These are phyloP conservation scores for Saguinus midas DNA, from an alignment of 2,113 vertebrate genomes.

Conservation along the genomic window DNA sequence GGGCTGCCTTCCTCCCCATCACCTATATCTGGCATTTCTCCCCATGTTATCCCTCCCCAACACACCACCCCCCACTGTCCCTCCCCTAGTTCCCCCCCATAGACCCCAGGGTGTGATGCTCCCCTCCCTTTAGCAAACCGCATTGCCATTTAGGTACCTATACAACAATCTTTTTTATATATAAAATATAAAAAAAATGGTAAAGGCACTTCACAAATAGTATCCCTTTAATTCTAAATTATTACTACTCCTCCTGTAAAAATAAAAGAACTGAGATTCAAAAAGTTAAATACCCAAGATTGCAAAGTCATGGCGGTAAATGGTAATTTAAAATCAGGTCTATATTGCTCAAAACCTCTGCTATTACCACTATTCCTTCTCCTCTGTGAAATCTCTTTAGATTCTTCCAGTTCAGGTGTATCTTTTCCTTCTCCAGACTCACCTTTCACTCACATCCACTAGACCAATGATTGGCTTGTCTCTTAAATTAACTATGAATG, in stretches of 20 bases:
- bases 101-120: too few relatives aligned
- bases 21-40: too few relatives aligned
- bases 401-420: background rate
- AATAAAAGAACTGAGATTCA: background rate
- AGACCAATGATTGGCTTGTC: background rate
- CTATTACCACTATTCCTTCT: background rate
- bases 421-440: background rate
- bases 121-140: too few relatives aligned
- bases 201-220: background rate
- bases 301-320: background rate
- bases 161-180: too few relatives aligned
- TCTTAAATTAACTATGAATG: background rate
- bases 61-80: too few relatives aligned
- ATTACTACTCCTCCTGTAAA: background rate
- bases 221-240: background rate
- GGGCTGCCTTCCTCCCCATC: too few relatives aligned
- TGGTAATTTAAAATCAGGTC: background rate
- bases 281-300: background rate
- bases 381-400: background rate
- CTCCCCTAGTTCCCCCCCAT: too few relatives aligned
- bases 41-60: too few relatives aligned
- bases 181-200: background rate
- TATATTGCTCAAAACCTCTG: background rate
- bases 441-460: background rate
- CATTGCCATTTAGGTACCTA: too few relatives aligned